phyloP scores from a whole-genome alignment of 2,888 invertebrate genomes.

The Ethmia dodecea region DNA sequence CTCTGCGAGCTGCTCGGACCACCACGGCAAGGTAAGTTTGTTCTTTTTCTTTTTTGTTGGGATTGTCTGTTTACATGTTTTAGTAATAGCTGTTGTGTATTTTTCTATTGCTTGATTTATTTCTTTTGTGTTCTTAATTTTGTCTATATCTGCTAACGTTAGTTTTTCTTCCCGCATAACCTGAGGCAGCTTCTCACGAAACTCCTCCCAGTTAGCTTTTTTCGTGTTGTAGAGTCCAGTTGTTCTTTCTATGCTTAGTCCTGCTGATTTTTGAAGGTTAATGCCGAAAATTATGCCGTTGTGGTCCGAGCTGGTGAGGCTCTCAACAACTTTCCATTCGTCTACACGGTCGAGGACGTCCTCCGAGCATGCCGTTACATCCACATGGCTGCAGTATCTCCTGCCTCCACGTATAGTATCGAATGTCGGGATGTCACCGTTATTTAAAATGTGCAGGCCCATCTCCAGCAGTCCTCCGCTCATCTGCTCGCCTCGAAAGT shows the following conservation, averaged over 20 bases:
- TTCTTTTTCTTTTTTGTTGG: background rate
- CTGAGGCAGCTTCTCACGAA: background rate
- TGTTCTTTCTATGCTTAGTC: background rate
- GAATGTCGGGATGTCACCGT: constrained; percentile 1
- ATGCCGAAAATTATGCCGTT: background rate
- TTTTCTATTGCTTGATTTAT: background rate
- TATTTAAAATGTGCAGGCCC: constrained; percentile 3
- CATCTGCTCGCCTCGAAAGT: constrained; percentile 7
- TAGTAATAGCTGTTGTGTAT: background rate
- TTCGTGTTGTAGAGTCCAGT: background rate
- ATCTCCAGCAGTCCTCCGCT: background rate
- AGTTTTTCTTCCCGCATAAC: background rate
- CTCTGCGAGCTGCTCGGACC: background rate
- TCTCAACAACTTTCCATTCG: background rate
- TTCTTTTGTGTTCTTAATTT: background rate
- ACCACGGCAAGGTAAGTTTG: background rate
- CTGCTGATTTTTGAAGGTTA: background rate
- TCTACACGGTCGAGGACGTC: background rate
- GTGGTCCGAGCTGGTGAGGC: background rate
- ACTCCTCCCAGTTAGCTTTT: background rate
- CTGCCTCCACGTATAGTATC: background rate
- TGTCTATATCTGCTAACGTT: background rate
- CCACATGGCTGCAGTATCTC: background rate
- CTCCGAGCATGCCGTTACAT: background rate
- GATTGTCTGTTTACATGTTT: background rate